Evolutionary conservation across 2,113 vertebrate species (phyloP).

Genomic region (Taxidea taxus): DNA sequence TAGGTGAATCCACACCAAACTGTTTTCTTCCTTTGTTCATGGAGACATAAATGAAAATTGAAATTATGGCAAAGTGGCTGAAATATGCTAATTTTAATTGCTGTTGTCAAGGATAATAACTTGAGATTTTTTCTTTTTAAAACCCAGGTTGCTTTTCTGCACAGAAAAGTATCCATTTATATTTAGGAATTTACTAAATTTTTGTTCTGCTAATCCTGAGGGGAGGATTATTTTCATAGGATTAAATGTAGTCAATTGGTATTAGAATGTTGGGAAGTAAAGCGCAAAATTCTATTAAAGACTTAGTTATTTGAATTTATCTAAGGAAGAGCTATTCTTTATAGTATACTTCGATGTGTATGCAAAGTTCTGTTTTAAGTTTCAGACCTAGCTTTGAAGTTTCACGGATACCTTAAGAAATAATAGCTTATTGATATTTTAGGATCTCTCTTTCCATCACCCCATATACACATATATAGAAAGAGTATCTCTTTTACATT

Average conservation of each 20-base stretch:
- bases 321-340: background rate
- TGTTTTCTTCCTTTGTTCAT: background rate
- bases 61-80: background rate
- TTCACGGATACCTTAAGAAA: background rate
- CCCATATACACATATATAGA: background rate
- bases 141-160: background rate
- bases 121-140: slow-evolving; percentile 16
- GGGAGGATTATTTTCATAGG: slow-evolving; percentile 28
- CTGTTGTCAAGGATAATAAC: slow-evolving; percentile 12
- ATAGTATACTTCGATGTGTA: background rate
- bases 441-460: background rate
- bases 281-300: slow-evolving; percentile 40
- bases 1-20: background rate
- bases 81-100: background rate
- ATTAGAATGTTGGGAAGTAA: slow-evolving; percentile 16
- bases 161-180: slow-evolving; percentile 35
- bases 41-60: background rate
- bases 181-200: slow-evolving; percentile 21
- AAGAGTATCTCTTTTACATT: background rate
- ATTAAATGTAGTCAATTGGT: slow-evolving; percentile 23
- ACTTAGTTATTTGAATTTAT: slow-evolving; percentile 9
- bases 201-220: background rate
- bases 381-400: background rate
- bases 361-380: background rate
- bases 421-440: background rate